These are phyloP conservation scores for Ennomos quercinarius DNA, from an alignment of 2,888 invertebrate genomes.

Conservation along the genomic window DNA sequence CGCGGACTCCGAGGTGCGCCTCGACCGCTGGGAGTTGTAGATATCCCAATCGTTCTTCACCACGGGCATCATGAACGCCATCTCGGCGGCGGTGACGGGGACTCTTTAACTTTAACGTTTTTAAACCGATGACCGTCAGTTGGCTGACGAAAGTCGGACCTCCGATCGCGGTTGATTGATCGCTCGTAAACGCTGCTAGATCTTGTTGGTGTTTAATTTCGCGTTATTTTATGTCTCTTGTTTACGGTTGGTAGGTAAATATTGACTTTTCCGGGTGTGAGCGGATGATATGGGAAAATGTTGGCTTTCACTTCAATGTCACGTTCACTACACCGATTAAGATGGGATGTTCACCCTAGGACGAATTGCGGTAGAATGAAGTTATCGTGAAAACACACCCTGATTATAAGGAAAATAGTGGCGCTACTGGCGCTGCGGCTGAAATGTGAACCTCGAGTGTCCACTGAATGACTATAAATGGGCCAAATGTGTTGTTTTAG, in stretches of 20 bases:
- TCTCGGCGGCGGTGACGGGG: constrained; percentile 81
- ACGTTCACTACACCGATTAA: constrained; percentile 62
- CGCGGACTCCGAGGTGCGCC: constrained; percentile 90
- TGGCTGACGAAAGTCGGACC: constrained; percentile 47
- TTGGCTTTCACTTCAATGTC: constrained; percentile 80
- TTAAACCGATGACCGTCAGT: constrained; percentile 62
- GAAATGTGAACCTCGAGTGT: constrained; percentile 50
- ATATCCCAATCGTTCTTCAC: constrained; percentile 97
- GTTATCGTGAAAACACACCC: constrained; percentile 82
- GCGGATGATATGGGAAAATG: constrained; percentile 48
- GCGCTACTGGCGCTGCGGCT: constrained; percentile 74
- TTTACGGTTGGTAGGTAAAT: constrained; percentile 43
- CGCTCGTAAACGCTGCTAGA: constrained; percentile 32
- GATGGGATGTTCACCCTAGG: constrained; percentile 78
- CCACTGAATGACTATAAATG: constrained; percentile 33
- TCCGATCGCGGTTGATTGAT: constrained; percentile 53
- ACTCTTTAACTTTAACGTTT: constrained; percentile 77
- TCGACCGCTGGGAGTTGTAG: constrained; percentile 91
- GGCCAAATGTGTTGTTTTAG: constrained; percentile 22
- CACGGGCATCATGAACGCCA: constrained; percentile 98
- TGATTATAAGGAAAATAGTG: constrained; percentile 83
- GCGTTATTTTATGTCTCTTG: constrained; percentile 46
- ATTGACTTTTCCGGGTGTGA: constrained; percentile 50
- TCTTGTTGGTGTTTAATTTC: constrained; percentile 48
- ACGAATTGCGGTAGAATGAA: constrained; percentile 82